A percentile compares a stretch with the other conserved stretches of the same genome.
Evolutionary conservation across 2,797 vertebrate species (phyloP).

Genomic region (Onychomys arenicola): DNA sequence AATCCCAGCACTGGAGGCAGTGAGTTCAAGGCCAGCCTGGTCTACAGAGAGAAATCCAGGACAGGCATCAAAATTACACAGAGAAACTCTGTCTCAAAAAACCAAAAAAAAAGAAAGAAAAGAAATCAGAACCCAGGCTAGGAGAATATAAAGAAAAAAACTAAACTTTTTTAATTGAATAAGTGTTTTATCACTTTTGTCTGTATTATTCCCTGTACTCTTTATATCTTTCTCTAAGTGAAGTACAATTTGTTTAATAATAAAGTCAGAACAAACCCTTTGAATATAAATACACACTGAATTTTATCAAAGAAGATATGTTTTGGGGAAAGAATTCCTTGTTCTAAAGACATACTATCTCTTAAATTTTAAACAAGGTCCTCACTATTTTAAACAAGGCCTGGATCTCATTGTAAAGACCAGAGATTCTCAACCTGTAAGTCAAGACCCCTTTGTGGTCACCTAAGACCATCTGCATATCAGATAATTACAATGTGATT

Average conservation of each 20-base stretch:
- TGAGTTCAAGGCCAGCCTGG: too few relatives aligned
- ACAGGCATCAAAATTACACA: too few relatives aligned
- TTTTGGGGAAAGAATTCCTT: constrained; percentile 26
- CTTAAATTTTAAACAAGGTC: neutral
- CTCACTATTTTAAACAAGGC: neutral
- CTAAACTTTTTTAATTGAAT: neutral
- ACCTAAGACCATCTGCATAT: neutral
- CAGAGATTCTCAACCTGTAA: neutral
- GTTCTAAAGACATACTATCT: constrained; percentile 29
- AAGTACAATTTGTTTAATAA: constrained; percentile 7
- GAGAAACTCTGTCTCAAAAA: too few relatives aligned
- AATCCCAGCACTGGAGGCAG: too few relatives aligned
- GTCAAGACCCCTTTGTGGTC: neutral
- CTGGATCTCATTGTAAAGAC: neutral
- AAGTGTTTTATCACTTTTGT: neutral
- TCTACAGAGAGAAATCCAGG: too few relatives aligned
- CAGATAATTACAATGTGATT: neutral
- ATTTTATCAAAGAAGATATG: constrained; percentile 22
- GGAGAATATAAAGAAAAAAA: neutral
- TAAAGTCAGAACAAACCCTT: neutral
- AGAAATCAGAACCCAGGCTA: neutral
- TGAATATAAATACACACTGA: neutral
- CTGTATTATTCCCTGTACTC: neutral
- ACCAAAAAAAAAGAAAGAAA: neutral
- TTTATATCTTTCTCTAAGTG: neutral